Conservation (phyloP, 2,888 invertebrate species). For the Hydrotaea diabolus region DNA sequence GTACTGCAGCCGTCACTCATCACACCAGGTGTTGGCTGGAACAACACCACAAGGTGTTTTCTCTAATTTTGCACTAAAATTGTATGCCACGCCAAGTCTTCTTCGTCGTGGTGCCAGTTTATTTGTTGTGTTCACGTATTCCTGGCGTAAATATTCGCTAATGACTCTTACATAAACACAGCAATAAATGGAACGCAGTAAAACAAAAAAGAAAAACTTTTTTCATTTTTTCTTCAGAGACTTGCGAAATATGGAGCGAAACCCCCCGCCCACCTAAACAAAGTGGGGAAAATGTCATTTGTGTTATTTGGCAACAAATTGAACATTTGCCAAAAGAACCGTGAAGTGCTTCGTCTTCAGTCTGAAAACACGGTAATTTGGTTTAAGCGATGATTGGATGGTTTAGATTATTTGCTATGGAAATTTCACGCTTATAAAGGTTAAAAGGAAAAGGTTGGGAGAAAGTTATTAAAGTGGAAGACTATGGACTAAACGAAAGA, state of each 20-base stretch:
- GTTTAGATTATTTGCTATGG: neutral
- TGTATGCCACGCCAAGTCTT: no score
- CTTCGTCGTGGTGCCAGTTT: neutral
- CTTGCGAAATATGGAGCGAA: neutral
- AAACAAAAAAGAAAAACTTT: neutral
- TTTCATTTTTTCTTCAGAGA: neutral
- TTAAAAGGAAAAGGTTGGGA: no score
- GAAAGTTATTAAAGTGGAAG: no score
- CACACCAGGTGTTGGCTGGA: no score
- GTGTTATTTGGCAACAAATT: constrained; percentile 18
- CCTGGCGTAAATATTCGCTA: constrained; percentile 22
- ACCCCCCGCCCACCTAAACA: neutral
- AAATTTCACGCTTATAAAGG: neutral
- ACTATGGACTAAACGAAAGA: no score
- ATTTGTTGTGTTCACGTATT: constrained; percentile 1
- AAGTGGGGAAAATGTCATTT: constrained; percentile 11
- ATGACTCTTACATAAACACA: constrained; percentile 28
- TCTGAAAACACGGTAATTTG: neutral
- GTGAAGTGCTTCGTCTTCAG: neutral
- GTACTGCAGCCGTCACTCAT: no score
- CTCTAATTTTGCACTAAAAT: no score
- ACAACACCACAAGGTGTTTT: no score
- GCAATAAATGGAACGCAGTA: neutral
- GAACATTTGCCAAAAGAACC: constrained; percentile 18
- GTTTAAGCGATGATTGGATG: neutral